phyloP scores from a whole-genome alignment of 1,140 invertebrate genomes.

The Callitettix versicolor region DNA sequence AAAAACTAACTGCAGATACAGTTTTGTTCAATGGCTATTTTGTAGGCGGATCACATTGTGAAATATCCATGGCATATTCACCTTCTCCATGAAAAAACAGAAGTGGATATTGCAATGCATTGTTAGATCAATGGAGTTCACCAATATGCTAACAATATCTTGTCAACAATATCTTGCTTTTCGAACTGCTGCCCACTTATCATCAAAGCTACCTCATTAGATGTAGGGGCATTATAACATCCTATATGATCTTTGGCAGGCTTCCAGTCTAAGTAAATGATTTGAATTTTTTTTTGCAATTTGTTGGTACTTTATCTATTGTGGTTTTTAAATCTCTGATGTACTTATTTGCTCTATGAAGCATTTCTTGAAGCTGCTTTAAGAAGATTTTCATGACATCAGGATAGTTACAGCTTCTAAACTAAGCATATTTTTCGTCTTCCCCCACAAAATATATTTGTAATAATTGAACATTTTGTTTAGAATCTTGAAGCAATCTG shows the following conservation, averaged over 20 bases:
- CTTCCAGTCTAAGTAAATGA: slow-evolving; percentile 26
- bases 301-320: slow-evolving; percentile 27
- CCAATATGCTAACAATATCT: slow-evolving; percentile 23
- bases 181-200: slow-evolving; percentile 25
- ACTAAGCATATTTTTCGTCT: slow-evolving; percentile 22
- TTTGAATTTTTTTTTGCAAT: slow-evolving; percentile 17
- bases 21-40: no score
- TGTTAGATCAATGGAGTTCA: slow-evolving; percentile 37
- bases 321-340: slow-evolving; percentile 31
- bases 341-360: slow-evolving; percentile 30
- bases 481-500: slow-evolving; percentile 28
- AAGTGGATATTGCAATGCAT: slow-evolving; percentile 38
- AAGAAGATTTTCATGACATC: slow-evolving; percentile 27
- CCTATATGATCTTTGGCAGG: slow-evolving; percentile 26
- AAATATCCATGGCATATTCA: no score
- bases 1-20: no score
- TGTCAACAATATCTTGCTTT: slow-evolving; percentile 27
- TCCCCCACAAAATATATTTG: slow-evolving; percentile 36
- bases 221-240: slow-evolving; percentile 24
- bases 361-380: slow-evolving; percentile 29
- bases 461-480: slow-evolving; percentile 31
- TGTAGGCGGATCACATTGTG: no score
- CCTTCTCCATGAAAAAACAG: slow-evolving; percentile 37
- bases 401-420: slow-evolving; percentile 23
- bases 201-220: slow-evolving; percentile 24